These are phyloP conservation scores for Apamea monoglypha DNA, from an alignment of 2,888 invertebrate genomes.

Conservation along the genomic window DNA sequence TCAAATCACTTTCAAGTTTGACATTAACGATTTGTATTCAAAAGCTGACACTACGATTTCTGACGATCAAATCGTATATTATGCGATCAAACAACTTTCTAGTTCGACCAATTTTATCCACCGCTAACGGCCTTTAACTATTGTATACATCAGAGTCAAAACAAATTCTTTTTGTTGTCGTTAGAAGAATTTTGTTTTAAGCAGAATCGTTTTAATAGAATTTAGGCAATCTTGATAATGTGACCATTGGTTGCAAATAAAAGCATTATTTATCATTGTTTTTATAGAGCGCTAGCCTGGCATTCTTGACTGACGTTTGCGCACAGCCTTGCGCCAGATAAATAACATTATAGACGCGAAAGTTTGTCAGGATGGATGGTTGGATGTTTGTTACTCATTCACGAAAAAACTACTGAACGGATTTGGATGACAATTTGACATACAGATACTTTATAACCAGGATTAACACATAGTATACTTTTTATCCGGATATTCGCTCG, in stretches of 20 bases:
- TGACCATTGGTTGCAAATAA: background rate
- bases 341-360: background rate
- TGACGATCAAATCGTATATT: slow-evolving; percentile 23
- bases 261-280: background rate
- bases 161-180: background rate
- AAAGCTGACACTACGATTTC: slow-evolving; percentile 8
- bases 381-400: no score
- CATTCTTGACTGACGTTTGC: background rate
- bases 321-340: background rate
- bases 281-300: background rate
- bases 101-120: background rate
- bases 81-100: slow-evolving; percentile 28
- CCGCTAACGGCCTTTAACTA: background rate
- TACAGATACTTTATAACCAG: no score
- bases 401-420: no score
- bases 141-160: background rate
- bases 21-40: slow-evolving; percentile 42
- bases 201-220: background rate
- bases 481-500: no score
- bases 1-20: slow-evolving; percentile 27
- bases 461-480: no score
- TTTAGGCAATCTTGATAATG: background rate
- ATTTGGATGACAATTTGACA: no score
- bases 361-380: no score
- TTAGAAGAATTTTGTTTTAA: background rate